Evolutionary conservation across 2,888 invertebrate species (phyloP).

Genomic region (Lepas anatifera): DNA sequence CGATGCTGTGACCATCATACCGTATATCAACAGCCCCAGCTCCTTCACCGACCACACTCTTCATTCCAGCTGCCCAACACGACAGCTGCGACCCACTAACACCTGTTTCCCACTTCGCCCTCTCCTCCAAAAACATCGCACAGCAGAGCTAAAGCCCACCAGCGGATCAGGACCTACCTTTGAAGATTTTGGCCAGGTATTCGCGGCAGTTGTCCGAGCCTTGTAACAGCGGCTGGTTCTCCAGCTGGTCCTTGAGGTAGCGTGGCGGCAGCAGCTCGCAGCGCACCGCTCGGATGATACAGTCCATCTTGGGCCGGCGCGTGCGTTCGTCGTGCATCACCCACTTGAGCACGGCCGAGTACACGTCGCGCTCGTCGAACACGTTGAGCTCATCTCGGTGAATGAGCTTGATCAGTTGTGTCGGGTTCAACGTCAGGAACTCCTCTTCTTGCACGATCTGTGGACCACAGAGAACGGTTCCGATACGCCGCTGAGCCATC

Average conservation of each 20-base stretch:
- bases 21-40: too few relatives aligned
- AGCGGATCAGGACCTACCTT: conserved; percentile 44
- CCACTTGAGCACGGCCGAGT: conserved; percentile 85
- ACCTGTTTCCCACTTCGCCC: too few relatives aligned
- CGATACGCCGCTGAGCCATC: neutral
- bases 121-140: too few relatives aligned
- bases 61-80: too few relatives aligned
- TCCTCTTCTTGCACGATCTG: conserved; percentile 86
- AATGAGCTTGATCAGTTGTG: conserved; percentile 68
- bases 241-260: conserved; percentile 83
- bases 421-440: conserved; percentile 66
- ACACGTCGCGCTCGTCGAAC: conserved; percentile 80
- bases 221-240: conserved; percentile 71
- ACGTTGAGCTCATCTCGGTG: conserved; percentile 84
- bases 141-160: too few relatives aligned
- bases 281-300: conserved; percentile 73
- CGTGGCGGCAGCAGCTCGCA: conserved; percentile 84
- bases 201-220: conserved; percentile 80
- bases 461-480: conserved; percentile 23
- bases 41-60: too few relatives aligned
- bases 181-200: conserved; percentile 77
- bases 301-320: conserved; percentile 71
- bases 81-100: too few relatives aligned
- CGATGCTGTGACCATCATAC: too few relatives aligned
- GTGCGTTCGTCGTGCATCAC: conserved; percentile 69